phyloP scores from a whole-genome alignment of 2,888 invertebrate genomes.

The Thera britannica region DNA sequence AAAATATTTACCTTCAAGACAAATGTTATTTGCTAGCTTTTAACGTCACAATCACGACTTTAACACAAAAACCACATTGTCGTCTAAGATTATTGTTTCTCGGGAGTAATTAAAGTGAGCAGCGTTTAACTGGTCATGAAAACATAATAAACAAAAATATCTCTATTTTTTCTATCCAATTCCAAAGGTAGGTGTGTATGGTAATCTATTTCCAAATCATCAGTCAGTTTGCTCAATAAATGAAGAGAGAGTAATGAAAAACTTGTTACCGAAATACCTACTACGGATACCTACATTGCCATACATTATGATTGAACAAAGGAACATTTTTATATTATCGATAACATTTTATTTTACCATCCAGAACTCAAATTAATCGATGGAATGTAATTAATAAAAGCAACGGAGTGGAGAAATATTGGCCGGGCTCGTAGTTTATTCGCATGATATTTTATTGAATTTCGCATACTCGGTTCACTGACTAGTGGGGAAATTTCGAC shows the following conservation, averaged over 20 bases:
- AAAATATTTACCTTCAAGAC: not conserved
- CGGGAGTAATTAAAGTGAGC: conserved; percentile 24
- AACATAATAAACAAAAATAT: not conserved
- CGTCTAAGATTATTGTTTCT: conserved; percentile 21
- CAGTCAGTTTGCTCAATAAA: too few species aligned
- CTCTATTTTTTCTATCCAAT: too few species aligned
- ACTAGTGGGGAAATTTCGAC: conserved; percentile 49
- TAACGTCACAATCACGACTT: conserved; percentile 38
- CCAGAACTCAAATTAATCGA: conserved; percentile 37
- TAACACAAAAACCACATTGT: conserved; percentile 38
- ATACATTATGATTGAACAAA: too few species aligned
- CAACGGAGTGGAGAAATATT: conserved; percentile 43
- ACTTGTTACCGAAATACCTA: too few species aligned
- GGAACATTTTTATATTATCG: conserved; percentile 13
- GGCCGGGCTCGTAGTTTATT: conserved; percentile 43
- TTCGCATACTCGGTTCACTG: conserved; percentile 49
- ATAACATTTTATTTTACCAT: conserved; percentile 30
- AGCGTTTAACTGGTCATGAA: conserved; percentile 23
- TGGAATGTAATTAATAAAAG: conserved; percentile 50
- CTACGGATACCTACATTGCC: too few species aligned
- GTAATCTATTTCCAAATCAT: too few species aligned
- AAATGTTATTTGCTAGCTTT: conserved; percentile 29
- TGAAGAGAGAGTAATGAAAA: too few species aligned
- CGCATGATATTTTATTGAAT: conserved; percentile 48
- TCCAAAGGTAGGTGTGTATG: too few species aligned